Base-by-base conservation (phyloP, 2,113 vertebrate genomes). In the Aegithalos caudatus region DNA sequence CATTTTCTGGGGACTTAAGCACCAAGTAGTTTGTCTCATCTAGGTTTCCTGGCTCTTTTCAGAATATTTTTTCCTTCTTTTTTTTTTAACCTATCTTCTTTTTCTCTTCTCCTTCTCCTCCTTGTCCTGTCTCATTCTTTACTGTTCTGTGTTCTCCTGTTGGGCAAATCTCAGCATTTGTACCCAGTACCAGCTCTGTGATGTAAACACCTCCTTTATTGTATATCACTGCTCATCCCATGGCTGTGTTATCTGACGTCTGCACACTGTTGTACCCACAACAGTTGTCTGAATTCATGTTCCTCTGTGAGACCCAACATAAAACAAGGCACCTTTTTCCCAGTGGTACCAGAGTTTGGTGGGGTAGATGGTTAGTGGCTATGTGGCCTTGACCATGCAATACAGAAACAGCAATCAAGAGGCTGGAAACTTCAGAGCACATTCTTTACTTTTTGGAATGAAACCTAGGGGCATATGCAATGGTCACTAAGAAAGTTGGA, bases 211-310 rank as follows among this genome's bases (percentile, higher is more conserved):
- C 10, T 62, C 37, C 19, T 69, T 51, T 37, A 44, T 0, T n/a
- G 10, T n/a, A 5, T n/a, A 37, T 37, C 37, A 5, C 28, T 28
- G 3, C 10, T 14, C 9, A 25, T 76, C 17, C 38, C 2, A 0
- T 47, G 40, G 44, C 38, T 31, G 11, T 38, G 24, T 57, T 72
- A 18, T 16, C 45, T 44, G 45, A 20, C 9, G 4, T 15, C 31
- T 57, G 28, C 33, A 44, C 5, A 6, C 11, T 27, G 1, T 21
- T 47, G 40, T 27, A 40, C 33, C 19, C 57, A 69, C 12, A 25
- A 51, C 10, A 28, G 12, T 2, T 19, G 12, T 69, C 24, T 16
- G 13, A 73, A 22, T 37, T 40, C 7, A 12, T 1, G 1, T 20
- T 87, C 11, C 13, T 66, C 51, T 35, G 33, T 50, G 35, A 48